Base-by-base conservation (phyloP, 1,140 invertebrate species). In the Macrobrachium rosenbergii region DNA sequence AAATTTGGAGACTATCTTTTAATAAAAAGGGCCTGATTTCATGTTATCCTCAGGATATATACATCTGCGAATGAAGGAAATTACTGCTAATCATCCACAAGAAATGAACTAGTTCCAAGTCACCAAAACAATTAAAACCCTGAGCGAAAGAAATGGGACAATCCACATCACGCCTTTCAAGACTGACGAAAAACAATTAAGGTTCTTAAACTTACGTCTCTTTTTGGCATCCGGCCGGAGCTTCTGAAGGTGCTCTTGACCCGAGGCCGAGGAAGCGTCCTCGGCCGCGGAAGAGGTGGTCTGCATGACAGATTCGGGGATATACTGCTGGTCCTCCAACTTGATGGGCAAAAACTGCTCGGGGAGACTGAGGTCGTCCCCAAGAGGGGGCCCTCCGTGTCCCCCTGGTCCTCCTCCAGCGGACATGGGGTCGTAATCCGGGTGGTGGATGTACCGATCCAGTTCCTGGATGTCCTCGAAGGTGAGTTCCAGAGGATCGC, bases 221-320 rank as follows among this genome's bases (percentile, higher is more conserved):
- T 87, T 87, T 69, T 87, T 87, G 5, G 85, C 64, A n/a, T 87
- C 78, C 0, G 78, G 78, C 2, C 64, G 45, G 19, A 87, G 75
- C 23, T 87, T 87, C 59, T 81, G 60, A n/a, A 87, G 85, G 3
- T 78, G 85, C 7, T 87, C 85, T 28, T 16, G 43, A 10, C 63
- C 63, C 16, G 43, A 12, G 12, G 23, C 21, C 21, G 23, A 28
- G 16, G 23, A 28, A 21, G 28, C n/a, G 19, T n/a, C 12, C 23
- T 17, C 12, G 12, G 52, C 8, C 52, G 52, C 23, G 17, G 45
- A 2, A 58, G 14, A 23, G 60, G n/a, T 5, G 43, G n/a, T 28
- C 14, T 58, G 12, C 17, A 14, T 43, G 5, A 21, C 73, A 0
- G 73, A 52, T 52, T 52, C 52, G 7, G 52, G 52, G 52, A 67